Evolutionary conservation across 2,797 vertebrate species (phyloP), one percentile per base, ranked within the genome.

Genomic region (Spondyliosoma cantharus): DNA sequence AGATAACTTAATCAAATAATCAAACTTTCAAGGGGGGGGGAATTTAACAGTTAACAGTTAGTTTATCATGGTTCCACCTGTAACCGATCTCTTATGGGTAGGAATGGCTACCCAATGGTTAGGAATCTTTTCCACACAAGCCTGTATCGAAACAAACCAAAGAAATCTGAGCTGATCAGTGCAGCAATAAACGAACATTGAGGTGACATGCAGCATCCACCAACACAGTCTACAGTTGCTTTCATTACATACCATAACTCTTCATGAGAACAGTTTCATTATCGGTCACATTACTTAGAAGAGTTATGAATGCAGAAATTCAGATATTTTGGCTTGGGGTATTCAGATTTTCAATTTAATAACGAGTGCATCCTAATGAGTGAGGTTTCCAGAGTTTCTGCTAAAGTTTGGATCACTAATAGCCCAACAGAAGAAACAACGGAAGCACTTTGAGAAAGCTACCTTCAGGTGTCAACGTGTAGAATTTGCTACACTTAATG

Each of bases 1-100:
- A 29, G 42, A n/a, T 71, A 52, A 29, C 45, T 61, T 62, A n/a
- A 43, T 71, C 25, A 54, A 64, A 46, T 54, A 56, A 52, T 43
- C 24, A 42, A 20, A 43, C 19, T 78, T 2, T 42, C 2, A 27
- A 45, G 2, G 22, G 2, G 42, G 42, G 2, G n/a, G 0, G 15
- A 0, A 64, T 15, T 19, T 8, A 2, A 37, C 37, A 37, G 37
- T 37, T 37, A 52, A n/a, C n/a, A n/a, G n/a, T n/a, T n/a, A n/a
- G n/a, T n/a, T n/a, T n/a, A n/a, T n/a, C n/a, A n/a, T 9, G 32
- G 32, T 37, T 37, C 32, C 32, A 37, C 32, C 32, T 37, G 37
- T 20, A 27, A 48, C 25, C 56, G 22, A 7, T 32, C 68, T 24
- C 32, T 60, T 22, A 24, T 20, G 14, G 13, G 19, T 15, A 50